A percentile compares a stretch with the other conserved stretches of the same genome.
phyloP scores from a whole-genome alignment of 2,113 vertebrate genomes.

The Paramisgurnus dabryanus region DNA sequence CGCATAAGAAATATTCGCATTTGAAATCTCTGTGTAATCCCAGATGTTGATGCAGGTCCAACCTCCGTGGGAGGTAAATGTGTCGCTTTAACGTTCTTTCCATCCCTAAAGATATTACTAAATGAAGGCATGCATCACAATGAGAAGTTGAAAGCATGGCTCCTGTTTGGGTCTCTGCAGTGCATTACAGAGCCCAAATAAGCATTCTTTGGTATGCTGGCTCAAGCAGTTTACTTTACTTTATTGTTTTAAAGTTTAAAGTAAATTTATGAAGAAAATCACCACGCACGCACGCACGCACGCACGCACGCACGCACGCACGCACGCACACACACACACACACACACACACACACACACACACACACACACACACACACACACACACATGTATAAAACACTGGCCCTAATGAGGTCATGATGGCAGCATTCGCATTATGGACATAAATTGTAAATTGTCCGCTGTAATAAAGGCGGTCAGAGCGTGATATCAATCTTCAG shows the following conservation, averaged over 20 bases:
- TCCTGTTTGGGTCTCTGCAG: neutral
- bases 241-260: slow-evolving; percentile 27
- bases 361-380: too few species aligned
- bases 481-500: slow-evolving; percentile 22
- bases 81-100: slow-evolving; percentile 7
- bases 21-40: slow-evolving; percentile 5
- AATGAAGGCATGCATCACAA: slow-evolving; percentile 28
- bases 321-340: too few species aligned
- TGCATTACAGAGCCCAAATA: slow-evolving; percentile 15
- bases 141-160: slow-evolving; percentile 19
- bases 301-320: too few species aligned
- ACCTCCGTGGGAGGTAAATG: neutral
- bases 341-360: too few species aligned
- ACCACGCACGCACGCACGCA: too few species aligned
- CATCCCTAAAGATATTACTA: slow-evolving; percentile 14
- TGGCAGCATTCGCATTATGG: slow-evolving; percentile 10
- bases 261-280: slow-evolving; percentile 6
- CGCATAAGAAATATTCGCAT: too few species aligned
- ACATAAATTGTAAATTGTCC: slow-evolving; percentile 32
- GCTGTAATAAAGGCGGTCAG: slow-evolving; percentile 27
- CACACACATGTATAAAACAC: neutral
- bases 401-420: slow-evolving; percentile 11
- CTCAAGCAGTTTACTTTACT: slow-evolving; percentile 26
- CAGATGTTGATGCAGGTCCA: slow-evolving; percentile 28
- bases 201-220: neutral